phyloP scores from a whole-genome alignment of 2,888 invertebrate genomes.

The Rotaria sp. region DNA sequence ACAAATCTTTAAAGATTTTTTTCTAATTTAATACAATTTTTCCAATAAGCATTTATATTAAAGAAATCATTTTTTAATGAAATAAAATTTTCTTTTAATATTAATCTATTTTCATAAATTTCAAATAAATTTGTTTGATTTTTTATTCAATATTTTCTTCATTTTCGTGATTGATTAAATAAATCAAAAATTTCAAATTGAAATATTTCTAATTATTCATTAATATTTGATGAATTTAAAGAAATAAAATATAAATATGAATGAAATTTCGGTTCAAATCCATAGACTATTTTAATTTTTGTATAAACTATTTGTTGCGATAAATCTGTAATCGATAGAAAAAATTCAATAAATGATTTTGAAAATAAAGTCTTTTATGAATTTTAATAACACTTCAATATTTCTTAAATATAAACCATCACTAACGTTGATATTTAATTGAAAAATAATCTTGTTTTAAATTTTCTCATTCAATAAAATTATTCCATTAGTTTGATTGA shows the following conservation, averaged over 20 bases:
- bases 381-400: too few species aligned
- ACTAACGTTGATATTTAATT: background rate
- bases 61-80: background rate
- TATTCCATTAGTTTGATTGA: background rate
- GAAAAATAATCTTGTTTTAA: background rate
- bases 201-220: background rate
- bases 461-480: background rate
- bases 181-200: background rate
- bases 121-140: background rate
- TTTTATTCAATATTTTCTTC: background rate
- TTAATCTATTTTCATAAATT: background rate
- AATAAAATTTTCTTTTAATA: background rate
- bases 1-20: too few species aligned
- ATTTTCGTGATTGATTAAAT: background rate
- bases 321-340: too few species aligned
- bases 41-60: background rate
- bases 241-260: background rate
- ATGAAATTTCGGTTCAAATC: background rate
- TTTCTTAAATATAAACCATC: slow-evolving; percentile 6
- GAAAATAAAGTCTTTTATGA: too few species aligned
- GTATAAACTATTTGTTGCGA: too few species aligned
- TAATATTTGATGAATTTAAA: background rate
- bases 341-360: too few species aligned
- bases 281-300: too few species aligned
- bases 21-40: background rate